Conservation (phyloP, 2,797 vertebrate species). For the Amblyraja radiata region DNA sequence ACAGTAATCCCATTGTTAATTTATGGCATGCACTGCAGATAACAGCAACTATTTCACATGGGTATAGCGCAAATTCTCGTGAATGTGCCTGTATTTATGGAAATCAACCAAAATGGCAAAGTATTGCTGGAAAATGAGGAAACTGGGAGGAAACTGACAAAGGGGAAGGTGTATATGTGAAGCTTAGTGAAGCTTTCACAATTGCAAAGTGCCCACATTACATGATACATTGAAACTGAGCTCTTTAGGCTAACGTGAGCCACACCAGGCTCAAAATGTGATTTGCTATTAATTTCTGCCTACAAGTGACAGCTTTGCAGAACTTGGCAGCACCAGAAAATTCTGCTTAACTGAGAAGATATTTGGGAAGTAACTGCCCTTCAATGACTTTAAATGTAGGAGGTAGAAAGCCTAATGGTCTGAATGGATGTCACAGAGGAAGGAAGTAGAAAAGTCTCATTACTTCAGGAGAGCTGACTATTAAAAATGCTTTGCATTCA, state of each 20-base stretch:
- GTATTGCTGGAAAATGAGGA: neutral
- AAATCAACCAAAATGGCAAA: neutral
- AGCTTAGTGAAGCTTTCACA: neutral
- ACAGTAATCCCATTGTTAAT: no score
- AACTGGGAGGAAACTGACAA: neutral
- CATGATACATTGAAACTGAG: neutral
- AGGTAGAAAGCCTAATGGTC: neutral
- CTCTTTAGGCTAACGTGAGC: neutral
- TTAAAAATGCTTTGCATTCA: conserved; percentile 18
- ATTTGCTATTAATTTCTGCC: conserved; percentile 7
- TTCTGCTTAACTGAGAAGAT: neutral
- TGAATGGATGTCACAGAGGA: neutral
- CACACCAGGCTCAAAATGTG: neutral
- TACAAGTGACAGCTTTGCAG: neutral
- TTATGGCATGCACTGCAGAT: no score
- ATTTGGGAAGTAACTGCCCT: neutral
- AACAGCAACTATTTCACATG: neutral
- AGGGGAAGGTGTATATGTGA: neutral
- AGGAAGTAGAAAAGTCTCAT: neutral
- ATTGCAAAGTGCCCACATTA: neutral
- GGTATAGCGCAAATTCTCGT: neutral
- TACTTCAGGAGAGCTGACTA: neutral
- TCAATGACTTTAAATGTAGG: neutral
- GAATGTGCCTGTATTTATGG: no score
- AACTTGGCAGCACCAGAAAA: neutral